A percentile compares a stretch with the other conserved stretches of the same genome.
Evolutionary conservation across 2,888 invertebrate species (phyloP).

Genomic region (Eurytoma adleriae): DNA sequence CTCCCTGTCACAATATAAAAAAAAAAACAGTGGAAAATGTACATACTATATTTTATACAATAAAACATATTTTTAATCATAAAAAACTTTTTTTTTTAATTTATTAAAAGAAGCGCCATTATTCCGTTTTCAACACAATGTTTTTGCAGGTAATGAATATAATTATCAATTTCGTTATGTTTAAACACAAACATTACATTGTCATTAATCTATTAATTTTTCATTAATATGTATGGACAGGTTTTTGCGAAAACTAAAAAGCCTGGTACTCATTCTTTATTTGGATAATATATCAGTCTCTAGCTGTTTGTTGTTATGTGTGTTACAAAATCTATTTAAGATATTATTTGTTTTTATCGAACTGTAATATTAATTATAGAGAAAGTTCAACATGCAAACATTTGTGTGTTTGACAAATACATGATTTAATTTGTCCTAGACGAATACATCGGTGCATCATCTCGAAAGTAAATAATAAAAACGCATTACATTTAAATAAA

Average conservation of each 20-base stretch:
- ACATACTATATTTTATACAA: background rate
- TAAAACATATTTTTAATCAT: background rate
- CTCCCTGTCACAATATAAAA: too few species aligned
- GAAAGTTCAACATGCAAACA: conserved; percentile 53
- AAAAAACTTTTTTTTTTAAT: background rate
- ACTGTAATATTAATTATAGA: conserved; percentile 42
- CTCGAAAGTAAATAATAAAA: conserved; percentile 40
- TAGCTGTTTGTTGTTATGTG: conserved; percentile 58
- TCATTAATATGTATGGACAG: conserved; percentile 45
- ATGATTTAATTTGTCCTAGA: conserved; percentile 37
- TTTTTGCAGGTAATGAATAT: conserved; percentile 63
- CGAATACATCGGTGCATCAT: conserved; percentile 29
- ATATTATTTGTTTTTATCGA: conserved; percentile 54
- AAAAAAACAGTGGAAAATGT: too few species aligned
- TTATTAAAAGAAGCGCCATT: conserved; percentile 18
- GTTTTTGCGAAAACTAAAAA: conserved; percentile 51
- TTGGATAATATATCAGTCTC: conserved; percentile 60
- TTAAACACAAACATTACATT: conserved; percentile 58
- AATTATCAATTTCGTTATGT: conserved; percentile 58
- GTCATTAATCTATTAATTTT: conserved; percentile 50
- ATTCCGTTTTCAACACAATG: conserved; percentile 58
- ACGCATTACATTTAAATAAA: conserved; percentile 38
- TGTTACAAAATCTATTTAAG: conserved; percentile 64
- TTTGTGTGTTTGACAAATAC: conserved; percentile 44
- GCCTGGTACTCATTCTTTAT: conserved; percentile 50